phyloP scores from a whole-genome alignment of 1,140 invertebrate genomes.

The Chionoecetes opilio region DNA sequence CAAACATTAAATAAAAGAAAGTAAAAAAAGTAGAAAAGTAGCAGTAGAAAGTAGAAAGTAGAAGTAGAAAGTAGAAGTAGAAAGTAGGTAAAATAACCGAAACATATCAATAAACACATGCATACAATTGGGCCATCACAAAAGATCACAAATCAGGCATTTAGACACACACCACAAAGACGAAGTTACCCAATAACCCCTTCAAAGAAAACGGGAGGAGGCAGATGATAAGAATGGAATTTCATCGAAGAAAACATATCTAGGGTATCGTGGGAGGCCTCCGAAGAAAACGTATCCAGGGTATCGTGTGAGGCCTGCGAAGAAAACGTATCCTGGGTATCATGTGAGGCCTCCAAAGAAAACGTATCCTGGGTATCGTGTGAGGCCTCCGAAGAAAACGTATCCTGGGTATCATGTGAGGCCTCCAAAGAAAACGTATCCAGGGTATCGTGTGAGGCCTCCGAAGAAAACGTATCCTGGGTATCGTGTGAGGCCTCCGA shows the following conservation, averaged over 20 bases:
- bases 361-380: background rate
- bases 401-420: too few relatives aligned
- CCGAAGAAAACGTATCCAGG: too few relatives aligned
- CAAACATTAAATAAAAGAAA: background rate
- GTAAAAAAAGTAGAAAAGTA: background rate
- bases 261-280: too few relatives aligned
- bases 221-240: background rate
- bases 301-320: too few relatives aligned
- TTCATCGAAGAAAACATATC: background rate
- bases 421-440: too few relatives aligned
- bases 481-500: too few relatives aligned
- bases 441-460: too few relatives aligned
- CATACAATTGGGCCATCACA: background rate
- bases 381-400: too few relatives aligned
- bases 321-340: too few relatives aligned
- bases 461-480: background rate
- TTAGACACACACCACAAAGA: background rate
- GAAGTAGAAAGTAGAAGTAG: background rate
- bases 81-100: background rate
- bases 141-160: background rate
- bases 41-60: background rate
- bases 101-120: background rate
- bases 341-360: background rate
- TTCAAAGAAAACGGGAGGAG: background rate
- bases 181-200: background rate